Base-by-base conservation (phyloP, 2,113 vertebrate species). In the Gracilinanus agilis region DNA sequence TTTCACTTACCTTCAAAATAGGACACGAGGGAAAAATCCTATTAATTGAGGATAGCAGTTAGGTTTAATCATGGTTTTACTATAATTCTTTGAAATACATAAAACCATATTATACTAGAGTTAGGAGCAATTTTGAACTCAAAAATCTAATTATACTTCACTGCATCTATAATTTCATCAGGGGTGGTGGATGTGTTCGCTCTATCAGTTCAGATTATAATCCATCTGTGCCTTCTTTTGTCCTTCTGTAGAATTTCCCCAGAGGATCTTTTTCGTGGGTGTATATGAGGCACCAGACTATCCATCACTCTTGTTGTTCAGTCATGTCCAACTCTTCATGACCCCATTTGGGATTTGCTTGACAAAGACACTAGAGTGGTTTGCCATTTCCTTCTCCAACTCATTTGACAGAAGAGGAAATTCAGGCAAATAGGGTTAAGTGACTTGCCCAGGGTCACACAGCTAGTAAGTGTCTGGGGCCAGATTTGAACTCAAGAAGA, bases 71-170 rank as follows among this genome's bases (percentile, higher is more conserved):
- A 0, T 25, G 44, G 24, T 56, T 61, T 8, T 83, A 83, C 94
- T n/a, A 49, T 49, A 8, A 2, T 29, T 13, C 90, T 94, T 23
- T 1, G 92, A 21, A 55, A 27, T 1, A 0, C 0, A 9, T 0
- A 53, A 29, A 93, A 53, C 91, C 56, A 0, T 0, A 0, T 54
- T 53, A 9, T 0, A 0, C 88, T 16, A 44, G 25, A 53, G 12
- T 19, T 40, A 24, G 53, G 2, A n/a, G 58, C 49, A 21, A 54
- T 91, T 90, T 88, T 6, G 0, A 54, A 61, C 88, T 90, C 44
- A 44, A 21, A 24, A 3, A 11, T 83, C 67, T 83, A 83, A 83
- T 83, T 83, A 83, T 34, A 83, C 0, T 23, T 83, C 67, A 83
- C n/a, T 83, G 67, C n/a, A 83, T 83, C n/a, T 83, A 19, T 75